Base-by-base conservation (phyloP, 2,888 invertebrate genomes). In the Troglohyphantes excavatus region DNA sequence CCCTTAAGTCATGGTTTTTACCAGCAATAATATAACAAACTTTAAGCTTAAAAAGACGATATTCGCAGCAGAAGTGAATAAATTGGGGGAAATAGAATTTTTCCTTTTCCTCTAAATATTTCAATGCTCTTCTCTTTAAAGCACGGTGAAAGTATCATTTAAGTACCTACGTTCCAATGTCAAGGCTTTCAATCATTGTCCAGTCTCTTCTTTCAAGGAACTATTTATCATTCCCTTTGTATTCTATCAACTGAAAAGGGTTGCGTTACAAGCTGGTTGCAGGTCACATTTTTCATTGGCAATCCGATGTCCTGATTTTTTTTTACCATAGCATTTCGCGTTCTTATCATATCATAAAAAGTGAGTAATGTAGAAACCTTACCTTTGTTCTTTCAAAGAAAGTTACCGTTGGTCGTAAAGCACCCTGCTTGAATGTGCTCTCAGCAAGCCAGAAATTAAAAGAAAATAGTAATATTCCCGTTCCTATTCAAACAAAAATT, bases 91-190 rank as follows among this genome's bases (percentile, higher is more conserved):
- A n/a, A n/a, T n/a, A n/a, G n/a, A n/a, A 61, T 17, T 61, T 9
- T 0, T 19, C 11, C 0, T n/a, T 5, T 61, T 21, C 61, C 21
- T 61, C 13, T 1, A 61, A 7, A 0, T 21, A 5, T 61, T 61
- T 61, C 61, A 61, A 61, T 21, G n/a, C 61, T 17, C 61, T 33
- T 33, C 5, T 33, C 33, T 6, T n/a, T 39, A 39, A n/a, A 63
- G n/a, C 13, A 63, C 6, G n/a, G 17, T 61, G 61, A 19, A 63
- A 63, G 23, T 5, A 26, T 26, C n/a, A 2, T 23, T 67, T 29
- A n/a, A n/a, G n/a, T n/a, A n/a, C n/a, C n/a, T n/a, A n/a, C 67
- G 1, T 27, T 33, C 68, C 68, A 68, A 68, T 68, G 68, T 68
- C 68, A 68, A 68, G 68, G 53, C 7, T 11, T n/a, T 53, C 13